A percentile compares a stretch with the other conserved stretches of the same genome.
phyloP scores from a whole-genome alignment of 2,113 vertebrate genomes.

The Chauna torquata region DNA sequence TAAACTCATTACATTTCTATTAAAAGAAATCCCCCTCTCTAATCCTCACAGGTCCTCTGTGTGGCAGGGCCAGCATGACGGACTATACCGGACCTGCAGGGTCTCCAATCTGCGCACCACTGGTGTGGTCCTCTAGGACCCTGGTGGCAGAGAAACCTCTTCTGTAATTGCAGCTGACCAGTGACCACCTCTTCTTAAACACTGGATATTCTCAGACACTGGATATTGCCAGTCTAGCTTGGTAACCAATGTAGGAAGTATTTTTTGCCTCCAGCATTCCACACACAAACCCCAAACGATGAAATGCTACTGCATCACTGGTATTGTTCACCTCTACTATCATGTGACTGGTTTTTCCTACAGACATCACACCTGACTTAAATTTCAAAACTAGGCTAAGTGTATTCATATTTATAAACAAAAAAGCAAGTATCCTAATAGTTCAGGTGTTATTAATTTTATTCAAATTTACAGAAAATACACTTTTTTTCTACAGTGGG shows the following conservation, averaged over 20 bases:
- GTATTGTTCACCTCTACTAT: neutral
- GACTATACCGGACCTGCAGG: neutral
- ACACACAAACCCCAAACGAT: neutral
- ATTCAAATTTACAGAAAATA: neutral
- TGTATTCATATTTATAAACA: neutral
- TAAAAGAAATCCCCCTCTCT: neutral
- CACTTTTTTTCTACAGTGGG: neutral
- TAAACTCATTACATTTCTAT: neutral
- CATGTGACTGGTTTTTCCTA: neutral
- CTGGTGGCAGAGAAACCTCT: fast-evolving
- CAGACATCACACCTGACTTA: neutral
- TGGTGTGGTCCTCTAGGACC: neutral
- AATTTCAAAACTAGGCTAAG: neutral
- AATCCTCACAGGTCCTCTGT: neutral
- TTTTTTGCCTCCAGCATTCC: neutral
- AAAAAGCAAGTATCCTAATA: neutral
- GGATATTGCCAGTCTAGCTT: neutral
- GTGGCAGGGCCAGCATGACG: neutral
- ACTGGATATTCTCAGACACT: too few relatives aligned
- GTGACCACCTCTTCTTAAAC: neutral
- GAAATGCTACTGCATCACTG: neutral
- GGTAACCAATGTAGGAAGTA: neutral
- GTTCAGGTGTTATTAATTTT: neutral
- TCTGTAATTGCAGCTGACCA: neutral
- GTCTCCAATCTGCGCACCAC: neutral